Evolutionary conservation across 2,113 vertebrate genomes (phyloP).

Genomic region (Balaeniceps rex): DNA sequence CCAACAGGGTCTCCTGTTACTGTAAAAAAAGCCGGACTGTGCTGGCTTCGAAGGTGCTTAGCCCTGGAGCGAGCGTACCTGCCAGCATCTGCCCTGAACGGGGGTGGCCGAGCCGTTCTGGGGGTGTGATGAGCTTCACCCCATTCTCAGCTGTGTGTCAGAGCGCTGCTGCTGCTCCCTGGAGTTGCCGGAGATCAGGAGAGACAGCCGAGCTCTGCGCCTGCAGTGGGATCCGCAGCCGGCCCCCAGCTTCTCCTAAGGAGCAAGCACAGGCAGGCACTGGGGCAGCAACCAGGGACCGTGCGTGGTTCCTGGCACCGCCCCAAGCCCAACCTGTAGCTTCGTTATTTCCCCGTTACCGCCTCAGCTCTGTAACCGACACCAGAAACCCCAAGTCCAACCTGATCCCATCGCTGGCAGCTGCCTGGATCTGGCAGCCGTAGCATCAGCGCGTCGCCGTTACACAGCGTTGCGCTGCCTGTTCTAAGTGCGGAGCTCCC

Average conservation of each 20-base stretch:
- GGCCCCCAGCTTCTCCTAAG: background rate
- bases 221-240: background rate
- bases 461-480: rapidly evolving
- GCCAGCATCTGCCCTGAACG: background rate
- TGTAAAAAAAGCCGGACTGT: rapidly evolving
- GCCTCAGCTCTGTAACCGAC: rapidly evolving
- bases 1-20: background rate
- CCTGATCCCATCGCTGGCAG: rapidly evolving
- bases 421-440: background rate
- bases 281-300: background rate
- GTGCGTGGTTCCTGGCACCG: background rate
- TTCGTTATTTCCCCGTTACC: background rate
- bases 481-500: background rate
- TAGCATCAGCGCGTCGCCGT: rapidly evolving
- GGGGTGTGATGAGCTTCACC: background rate
- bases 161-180: background rate
- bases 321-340: background rate
- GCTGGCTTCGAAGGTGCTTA: background rate
- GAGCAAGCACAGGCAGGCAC: background rate
- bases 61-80: rapidly evolving
- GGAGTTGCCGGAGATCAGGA: background rate
- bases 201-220: background rate
- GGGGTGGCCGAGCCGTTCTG: background rate
- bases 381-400: rapidly evolving
- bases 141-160: rapidly evolving